phyloP scores from a whole-genome alignment of 1,140 invertebrate species.

The Yoshiicerus persimilis region DNA sequence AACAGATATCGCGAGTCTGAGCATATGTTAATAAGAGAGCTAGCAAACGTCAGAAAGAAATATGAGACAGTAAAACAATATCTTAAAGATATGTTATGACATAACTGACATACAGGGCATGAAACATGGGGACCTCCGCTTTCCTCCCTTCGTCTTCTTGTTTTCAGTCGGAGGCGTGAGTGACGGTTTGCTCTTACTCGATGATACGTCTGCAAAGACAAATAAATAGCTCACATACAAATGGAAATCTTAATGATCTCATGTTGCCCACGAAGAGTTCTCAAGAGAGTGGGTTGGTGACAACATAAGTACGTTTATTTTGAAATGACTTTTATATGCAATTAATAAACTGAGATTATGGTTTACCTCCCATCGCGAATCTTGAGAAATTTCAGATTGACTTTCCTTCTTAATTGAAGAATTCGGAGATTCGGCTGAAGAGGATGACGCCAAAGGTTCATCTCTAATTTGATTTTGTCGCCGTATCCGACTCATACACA shows the following conservation, averaged over 20 bases:
- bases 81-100: slow-evolving; percentile 67
- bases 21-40: too few species aligned
- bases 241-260: not conserved
- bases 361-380: slow-evolving; percentile 72
- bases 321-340: not conserved
- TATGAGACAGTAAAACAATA: not conserved
- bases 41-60: too few species aligned
- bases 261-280: too few species aligned
- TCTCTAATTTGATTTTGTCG: slow-evolving; percentile 54
- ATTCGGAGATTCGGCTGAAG: slow-evolving; percentile 57
- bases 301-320: not conserved
- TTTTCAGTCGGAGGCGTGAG: slow-evolving; percentile 65
- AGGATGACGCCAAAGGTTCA: slow-evolving; percentile 49
- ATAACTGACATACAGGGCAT: slow-evolving; percentile 76
- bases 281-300: not conserved
- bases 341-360: not conserved
- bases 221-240: not conserved
- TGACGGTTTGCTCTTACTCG: slow-evolving; percentile 78
- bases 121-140: slow-evolving; percentile 57
- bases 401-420: slow-evolving; percentile 56
- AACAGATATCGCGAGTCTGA: too few species aligned
- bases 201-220: slow-evolving; percentile 67
- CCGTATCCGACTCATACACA: slow-evolving; percentile 62
- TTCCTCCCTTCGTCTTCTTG: slow-evolving; percentile 69
- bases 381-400: slow-evolving; percentile 63